Evolutionary conservation across 2,888 invertebrate species (phyloP).

Genomic region (Boloria euphrosyne): DNA sequence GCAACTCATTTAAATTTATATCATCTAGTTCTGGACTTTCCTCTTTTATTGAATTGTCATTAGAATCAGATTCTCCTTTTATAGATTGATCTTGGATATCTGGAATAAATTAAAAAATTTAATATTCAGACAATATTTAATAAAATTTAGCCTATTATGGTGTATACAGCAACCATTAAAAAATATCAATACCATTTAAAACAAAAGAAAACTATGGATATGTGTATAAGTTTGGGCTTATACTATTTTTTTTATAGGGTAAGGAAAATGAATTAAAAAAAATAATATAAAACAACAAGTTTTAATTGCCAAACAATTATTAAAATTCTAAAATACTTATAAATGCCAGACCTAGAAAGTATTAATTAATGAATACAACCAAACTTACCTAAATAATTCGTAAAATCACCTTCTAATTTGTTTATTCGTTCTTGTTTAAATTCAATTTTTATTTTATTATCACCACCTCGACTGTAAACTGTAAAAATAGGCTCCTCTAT

Average conservation of each 20-base stretch:
- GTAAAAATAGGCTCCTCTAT: constrained; percentile 42
- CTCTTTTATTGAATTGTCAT: constrained; percentile 51
- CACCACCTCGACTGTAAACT: constrained; percentile 35
- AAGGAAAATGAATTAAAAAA: no score
- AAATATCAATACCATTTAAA: no score
- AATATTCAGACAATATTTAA: no score
- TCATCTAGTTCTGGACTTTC: constrained; percentile 49
- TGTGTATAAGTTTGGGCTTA: no score
- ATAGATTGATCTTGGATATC: constrained; percentile 51
- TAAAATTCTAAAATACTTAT: background rate
- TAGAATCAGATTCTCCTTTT: constrained; percentile 56
- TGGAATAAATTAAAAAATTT: constrained; percentile 35
- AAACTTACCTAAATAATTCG: constrained; percentile 47
- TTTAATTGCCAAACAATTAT: background rate
- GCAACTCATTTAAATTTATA: constrained; percentile 43
- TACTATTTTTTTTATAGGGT: no score
- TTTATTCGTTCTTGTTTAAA: constrained; percentile 53
- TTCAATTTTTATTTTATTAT: constrained; percentile 54
- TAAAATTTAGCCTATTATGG: no score
- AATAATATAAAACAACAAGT: background rate
- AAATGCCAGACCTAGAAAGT: background rate
- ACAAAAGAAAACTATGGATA: no score
- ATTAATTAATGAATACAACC: constrained; percentile 1
- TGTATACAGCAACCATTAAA: no score
- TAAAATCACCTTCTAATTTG: constrained; percentile 49